Base-by-base conservation (phyloP, 1,140 invertebrate genomes). In the Platyscapa corneri region DNA sequence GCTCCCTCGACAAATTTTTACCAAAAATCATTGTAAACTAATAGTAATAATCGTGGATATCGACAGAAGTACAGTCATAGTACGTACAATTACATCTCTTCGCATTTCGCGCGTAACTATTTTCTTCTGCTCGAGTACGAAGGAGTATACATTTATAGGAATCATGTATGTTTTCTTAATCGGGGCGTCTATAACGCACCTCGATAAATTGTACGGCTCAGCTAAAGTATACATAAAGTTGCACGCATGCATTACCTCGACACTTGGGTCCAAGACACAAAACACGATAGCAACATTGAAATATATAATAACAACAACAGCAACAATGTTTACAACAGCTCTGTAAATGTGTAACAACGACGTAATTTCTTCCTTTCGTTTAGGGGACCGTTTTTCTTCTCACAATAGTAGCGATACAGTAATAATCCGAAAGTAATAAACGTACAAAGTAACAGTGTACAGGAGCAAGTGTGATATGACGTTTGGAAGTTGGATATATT, bases 241-340 rank as follows among this genome's bases (percentile, higher is more conserved):
- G 30, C 10, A 30, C 56, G 20, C 74, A 30, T 49, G 32, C 8
- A 32, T 70, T 32, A 81, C 12, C 42, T 67, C 27, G 64, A 70
- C 27, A 81, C 53, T 81, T 81, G 49, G 49, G 10, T 37, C 64
- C 64, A 42, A 70, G 79, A 70, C 65, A 75, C 67, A 67, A 70
- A 80, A 75, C 64, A 60, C n/a, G 30, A 85, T 27, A 67, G 75
- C 39, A 85, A 85, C 77, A 80, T 80, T 37, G 77, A 80, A 80
- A 60, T 85, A 85, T 77, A 84, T 34, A 20, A 67, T 85, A 85
- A 85, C 75, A 85, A 80, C 77, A 84, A 84, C 83, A 46, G 76
- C 64, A 84, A 84, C 65, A 84, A 80, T 79, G 49, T 85, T 74
- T 80, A 85, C 83, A 80, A 85, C 83, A 80, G 60, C 46, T 77